These are phyloP conservation scores for Maniola jurtina DNA, from an alignment of 1,140 invertebrate genomes.

Conservation along the genomic window DNA sequence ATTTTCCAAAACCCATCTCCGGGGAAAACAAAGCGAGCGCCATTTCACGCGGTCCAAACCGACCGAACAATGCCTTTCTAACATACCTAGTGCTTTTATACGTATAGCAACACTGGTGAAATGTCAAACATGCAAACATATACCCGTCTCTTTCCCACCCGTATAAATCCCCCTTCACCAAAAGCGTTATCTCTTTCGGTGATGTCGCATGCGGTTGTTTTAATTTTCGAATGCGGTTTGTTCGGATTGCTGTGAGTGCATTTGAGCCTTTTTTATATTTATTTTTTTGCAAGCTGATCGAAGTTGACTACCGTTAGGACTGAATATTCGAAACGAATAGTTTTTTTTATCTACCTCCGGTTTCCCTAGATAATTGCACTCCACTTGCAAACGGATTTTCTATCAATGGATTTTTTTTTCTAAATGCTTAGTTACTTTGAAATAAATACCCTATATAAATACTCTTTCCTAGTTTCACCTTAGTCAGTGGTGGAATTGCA, in stretches of 20 bases:
- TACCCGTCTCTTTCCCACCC: conserved; percentile 51
- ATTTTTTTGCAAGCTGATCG: conserved; percentile 41
- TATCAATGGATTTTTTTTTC: conserved; percentile 8
- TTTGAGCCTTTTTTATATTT: conserved; percentile 56
- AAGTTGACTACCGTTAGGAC: conserved; percentile 34
- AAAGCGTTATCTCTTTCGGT: conserved; percentile 50
- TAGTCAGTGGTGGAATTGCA: too few species aligned
- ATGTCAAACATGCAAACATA: conserved; percentile 58
- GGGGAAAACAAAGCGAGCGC: conserved; percentile 65
- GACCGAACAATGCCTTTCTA: conserved; percentile 72
- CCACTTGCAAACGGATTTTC: conserved; percentile 10
- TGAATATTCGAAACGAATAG: conserved; percentile 33
- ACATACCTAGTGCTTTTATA: conserved; percentile 57
- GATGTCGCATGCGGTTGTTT: conserved; percentile 65
- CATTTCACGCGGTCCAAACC: conserved; percentile 75
- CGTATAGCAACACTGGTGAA: conserved; percentile 59
- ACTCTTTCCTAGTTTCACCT: too few species aligned
- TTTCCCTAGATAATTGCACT: conserved; percentile 1
- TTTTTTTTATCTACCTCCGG: conserved; percentile 17
- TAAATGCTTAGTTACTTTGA: neutral
- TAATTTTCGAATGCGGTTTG: conserved; percentile 74
- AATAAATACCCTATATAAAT: conserved; percentile 6
- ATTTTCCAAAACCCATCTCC: conserved; percentile 73
- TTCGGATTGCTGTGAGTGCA: conserved; percentile 62
- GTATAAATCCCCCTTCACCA: conserved; percentile 35